Conservation (phyloP, 1,140 invertebrate genomes). For the Meloidogyne exigua region DNA sequence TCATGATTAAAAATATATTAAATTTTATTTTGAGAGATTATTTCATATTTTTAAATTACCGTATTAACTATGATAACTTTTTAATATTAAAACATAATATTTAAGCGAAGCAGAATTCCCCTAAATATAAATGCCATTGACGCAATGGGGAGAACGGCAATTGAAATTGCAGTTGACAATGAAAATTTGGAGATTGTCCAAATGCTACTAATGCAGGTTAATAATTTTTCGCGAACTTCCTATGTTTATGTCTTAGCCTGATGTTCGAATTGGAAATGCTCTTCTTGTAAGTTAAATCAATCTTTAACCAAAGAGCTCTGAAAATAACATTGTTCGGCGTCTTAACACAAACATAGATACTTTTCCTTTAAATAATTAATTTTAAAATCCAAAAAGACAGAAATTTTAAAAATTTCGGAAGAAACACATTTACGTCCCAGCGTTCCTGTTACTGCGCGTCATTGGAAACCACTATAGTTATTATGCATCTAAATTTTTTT, state of each 20-base stretch:
- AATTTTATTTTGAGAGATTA: too few relatives aligned
- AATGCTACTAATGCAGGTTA: conserved; percentile 65
- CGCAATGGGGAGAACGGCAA: conserved; percentile 68
- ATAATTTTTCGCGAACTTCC: neutral
- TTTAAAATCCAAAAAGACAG: too few relatives aligned
- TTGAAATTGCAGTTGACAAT: conserved; percentile 68
- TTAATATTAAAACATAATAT: neutral
- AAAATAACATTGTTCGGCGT: too few relatives aligned
- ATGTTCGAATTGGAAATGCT: conserved; percentile 67
- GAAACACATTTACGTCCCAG: too few relatives aligned
- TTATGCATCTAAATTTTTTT: neutral
- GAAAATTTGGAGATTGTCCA: conserved; percentile 67
- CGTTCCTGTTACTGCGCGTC: too few relatives aligned
- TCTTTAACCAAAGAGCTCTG: too few relatives aligned
- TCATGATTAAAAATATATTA: neutral
- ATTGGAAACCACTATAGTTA: too few relatives aligned
- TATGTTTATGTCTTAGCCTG: conserved; percentile 38
- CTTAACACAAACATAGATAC: too few relatives aligned
- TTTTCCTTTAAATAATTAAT: too few relatives aligned
- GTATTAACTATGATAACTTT: too few relatives aligned
- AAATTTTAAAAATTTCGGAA: too few relatives aligned
- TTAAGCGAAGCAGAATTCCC: conserved; percentile 51
- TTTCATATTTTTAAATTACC: too few relatives aligned
- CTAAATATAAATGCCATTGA: conserved; percentile 70
- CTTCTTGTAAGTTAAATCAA: conserved; percentile 49